These are phyloP conservation scores for Sylvia borin DNA, from an alignment of 2,797 vertebrate species.

Conservation along the genomic window DNA sequence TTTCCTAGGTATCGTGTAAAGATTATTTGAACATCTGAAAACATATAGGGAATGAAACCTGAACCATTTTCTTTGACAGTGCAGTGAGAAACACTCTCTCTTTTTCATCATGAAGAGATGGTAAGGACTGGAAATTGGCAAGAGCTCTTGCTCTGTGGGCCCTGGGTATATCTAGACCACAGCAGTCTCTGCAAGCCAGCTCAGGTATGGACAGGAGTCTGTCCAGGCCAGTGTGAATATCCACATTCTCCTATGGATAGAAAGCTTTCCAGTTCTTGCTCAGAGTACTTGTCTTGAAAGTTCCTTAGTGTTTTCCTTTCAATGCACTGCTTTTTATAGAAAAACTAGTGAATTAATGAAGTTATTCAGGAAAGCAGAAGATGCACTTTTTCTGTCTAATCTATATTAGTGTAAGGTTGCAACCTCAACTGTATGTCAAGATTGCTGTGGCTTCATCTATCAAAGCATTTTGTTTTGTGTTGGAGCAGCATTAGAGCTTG, in stretches of 20 bases:
- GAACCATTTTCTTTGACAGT: not conserved
- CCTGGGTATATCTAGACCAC: not conserved
- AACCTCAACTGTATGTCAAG: not conserved
- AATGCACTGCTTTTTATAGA: not conserved
- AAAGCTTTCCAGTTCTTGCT: not conserved
- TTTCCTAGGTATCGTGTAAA: not conserved
- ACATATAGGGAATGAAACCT: not conserved
- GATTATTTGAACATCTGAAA: not conserved
- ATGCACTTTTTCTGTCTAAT: not conserved
- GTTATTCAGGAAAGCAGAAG: not conserved
- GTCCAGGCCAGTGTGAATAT: not conserved
- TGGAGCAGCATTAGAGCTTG: not conserved
- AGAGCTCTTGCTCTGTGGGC: not conserved
- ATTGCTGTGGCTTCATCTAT: not conserved
- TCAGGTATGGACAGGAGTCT: not conserved
- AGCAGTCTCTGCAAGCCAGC: not conserved
- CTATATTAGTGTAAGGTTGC: not conserved
- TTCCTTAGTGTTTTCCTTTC: not conserved
- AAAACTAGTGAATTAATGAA: not conserved
- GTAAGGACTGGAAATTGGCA: not conserved
- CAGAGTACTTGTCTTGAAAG: not conserved
- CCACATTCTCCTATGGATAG: not conserved
- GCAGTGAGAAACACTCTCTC: not conserved
- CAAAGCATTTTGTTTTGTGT: not conserved
- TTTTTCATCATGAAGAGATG: not conserved